Base-by-base conservation (phyloP, 2,113 vertebrate genomes). In the Haliaeetus leucogaster region DNA sequence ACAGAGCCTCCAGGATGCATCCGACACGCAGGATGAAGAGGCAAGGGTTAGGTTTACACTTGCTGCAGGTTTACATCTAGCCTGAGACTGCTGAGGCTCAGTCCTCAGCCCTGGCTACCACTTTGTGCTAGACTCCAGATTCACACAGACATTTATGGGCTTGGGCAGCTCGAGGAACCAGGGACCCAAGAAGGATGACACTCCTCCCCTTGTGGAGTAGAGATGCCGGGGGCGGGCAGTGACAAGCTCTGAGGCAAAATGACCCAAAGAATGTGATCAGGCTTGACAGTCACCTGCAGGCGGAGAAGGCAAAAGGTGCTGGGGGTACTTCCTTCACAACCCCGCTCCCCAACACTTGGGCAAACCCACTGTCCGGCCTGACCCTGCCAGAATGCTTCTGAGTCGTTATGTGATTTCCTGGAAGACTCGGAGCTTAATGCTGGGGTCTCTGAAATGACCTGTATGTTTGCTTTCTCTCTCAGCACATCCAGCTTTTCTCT, bases 331-430 rank as follows among this genome's bases (percentile, higher is more conserved):
- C 58, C 34, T 27, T 63, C 47, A 20, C 58, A 62, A 0, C 7
- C 27, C 23, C 23, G 36, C 47, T 42, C 2, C 8, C 16, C 71
- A 48, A 11, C 2, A 3, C 34, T 12, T 63, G 38, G 22, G 5
- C 23, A 68, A 63, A 45, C 10, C 3, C 48, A 2, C 21, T 30
- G n/a, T 11, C 48, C 6, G 3, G 9, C 40, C 50, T 27, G 55
- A 42, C 10, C 36, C 30, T 8, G 8, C 5, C 74, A 50, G 63
- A n/a, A 2, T 4, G 23, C 3, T 53, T 68, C 42, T 0, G 1
- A 61, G 13, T 0, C 16, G 10, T 52, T 13, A 34, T 2, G 2
- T 3, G 19, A 36, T 38, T 72, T 23, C 11, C 36, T 48, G n/a
- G 19, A n/a, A 3, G 2, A 13, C 53, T 40, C 43, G 10, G 29